Base-by-base conservation (phyloP, 2,888 invertebrate species). In the Thecophora atra region DNA sequence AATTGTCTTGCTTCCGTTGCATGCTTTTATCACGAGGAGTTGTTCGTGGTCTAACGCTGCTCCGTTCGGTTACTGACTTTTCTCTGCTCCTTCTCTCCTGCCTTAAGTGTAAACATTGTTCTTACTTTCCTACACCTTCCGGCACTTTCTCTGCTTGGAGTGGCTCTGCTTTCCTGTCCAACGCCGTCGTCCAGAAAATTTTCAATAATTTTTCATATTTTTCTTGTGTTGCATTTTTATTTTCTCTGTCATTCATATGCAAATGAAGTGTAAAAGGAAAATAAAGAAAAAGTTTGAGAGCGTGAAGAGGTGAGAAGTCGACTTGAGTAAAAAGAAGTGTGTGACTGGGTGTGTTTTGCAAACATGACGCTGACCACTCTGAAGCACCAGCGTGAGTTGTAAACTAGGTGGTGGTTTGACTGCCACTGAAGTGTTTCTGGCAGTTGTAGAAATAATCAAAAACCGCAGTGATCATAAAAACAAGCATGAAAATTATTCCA, bases 291-390 rank as follows among this genome's bases (percentile, higher is more conserved):
- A 37, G 21, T 37, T 13, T 37, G 63, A 24, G 6, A 37, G 37
- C 6, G 37, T 8, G 37, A 37, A 11, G 11, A 0, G 1, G 37
- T 8, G 37, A 37, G 37, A 37, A 37, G 37, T 37, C 5, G 8
- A n/a, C n/a, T n/a, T n/a, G 30, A 8, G 30, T 30, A 6, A 30
- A 30, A 30, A 30, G 8, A 30, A 6, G 30, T 30, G 30, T 30
- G 8, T 30, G 30, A 6, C 5, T 30, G 30, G 4, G 30, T 30
- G 37, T 30, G 21, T 63, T 13, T 44, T 64, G 63, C 11, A 37
- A 42, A 42, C n/a, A 21, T 21, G 63, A 26, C 63, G 24, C 42
- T 64, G 63, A 42, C 63, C 63, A 64, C 44, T 64, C 19, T 42
- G 63, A 44, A 24, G 26, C 58, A 44, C 11, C 37, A 37, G 7